A percentile compares a stretch with the other conserved stretches of the same genome.
Conservation (phyloP, 2,888 invertebrate species). For the Pardosa pseudoannulata region DNA sequence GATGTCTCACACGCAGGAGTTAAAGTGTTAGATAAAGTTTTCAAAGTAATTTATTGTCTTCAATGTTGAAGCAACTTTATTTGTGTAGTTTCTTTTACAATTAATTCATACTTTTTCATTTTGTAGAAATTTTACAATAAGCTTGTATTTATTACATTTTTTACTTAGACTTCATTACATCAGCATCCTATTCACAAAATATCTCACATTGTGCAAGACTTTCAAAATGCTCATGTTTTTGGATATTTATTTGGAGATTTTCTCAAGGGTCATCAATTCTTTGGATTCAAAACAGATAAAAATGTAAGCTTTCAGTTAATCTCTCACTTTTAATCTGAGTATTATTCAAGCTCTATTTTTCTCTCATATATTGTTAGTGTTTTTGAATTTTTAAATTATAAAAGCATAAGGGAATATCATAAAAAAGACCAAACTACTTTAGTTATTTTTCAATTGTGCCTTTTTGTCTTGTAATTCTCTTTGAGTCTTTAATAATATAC, state of each 20-base stretch:
- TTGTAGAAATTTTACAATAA: no score
- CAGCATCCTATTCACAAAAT: conserved; percentile 40
- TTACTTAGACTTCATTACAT: conserved; percentile 28
- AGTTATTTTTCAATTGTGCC: no score
- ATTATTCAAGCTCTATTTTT: not conserved
- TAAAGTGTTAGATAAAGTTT: conserved; percentile 28
- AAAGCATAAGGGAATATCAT: no score
- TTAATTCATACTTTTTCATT: no score
- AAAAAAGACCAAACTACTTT: no score
- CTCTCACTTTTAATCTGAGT: not conserved
- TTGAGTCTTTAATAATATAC: no score
- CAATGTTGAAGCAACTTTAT: no score
- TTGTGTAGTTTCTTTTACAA: no score
- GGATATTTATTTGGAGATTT: conserved; percentile 56
- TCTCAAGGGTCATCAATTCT: conserved; percentile 37
- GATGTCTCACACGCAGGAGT: conserved; percentile 27
- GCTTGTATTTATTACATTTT: no score
- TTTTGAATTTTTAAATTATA: no score
- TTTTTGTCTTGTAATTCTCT: no score
- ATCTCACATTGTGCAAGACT: conserved; percentile 43
- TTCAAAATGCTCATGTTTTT: conserved; percentile 23
- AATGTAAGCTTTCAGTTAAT: conserved; percentile 18
- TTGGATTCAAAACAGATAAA: conserved; percentile 40
- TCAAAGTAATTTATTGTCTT: conserved; percentile 29
- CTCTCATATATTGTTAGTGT: not conserved